phyloP scores from a whole-genome alignment of 1,140 invertebrate genomes.

The Oscheius sp. region DNA sequence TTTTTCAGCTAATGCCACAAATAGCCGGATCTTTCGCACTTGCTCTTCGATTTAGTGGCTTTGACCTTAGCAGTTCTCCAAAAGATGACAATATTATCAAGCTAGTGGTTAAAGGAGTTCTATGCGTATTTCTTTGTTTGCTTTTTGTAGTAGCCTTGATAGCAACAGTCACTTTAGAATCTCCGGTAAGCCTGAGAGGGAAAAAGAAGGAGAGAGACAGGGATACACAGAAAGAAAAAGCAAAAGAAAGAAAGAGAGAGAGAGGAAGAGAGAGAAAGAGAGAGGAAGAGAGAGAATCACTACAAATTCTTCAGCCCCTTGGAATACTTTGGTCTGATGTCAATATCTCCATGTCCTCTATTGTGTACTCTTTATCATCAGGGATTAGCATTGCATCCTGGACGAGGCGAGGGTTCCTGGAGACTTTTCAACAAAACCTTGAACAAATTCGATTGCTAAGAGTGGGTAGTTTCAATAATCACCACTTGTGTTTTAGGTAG shows the following conservation, averaged over 20 bases:
- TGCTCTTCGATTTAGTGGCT: not conserved
- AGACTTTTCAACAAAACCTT: not conserved
- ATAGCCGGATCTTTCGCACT: not conserved
- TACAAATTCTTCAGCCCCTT: not conserved
- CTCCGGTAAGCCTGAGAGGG: too few species aligned
- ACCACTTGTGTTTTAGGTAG: not conserved
- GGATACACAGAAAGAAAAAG: too few species aligned
- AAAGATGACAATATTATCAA: not conserved
- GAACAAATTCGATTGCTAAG: not conserved
- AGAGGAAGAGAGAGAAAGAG: too few species aligned
- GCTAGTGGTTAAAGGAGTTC: not conserved
- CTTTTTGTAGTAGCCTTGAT: not conserved
- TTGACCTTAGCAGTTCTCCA: not conserved
- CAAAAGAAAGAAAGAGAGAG: too few species aligned
- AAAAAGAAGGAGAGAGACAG: too few species aligned
- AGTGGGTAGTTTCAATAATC: not conserved
- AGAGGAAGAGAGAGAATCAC: too few species aligned
- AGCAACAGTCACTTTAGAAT: not conserved
- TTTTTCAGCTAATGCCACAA: too few species aligned
- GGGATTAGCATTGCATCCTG: not conserved
- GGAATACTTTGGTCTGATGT: not conserved
- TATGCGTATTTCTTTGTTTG: not conserved
- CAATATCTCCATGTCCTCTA: not conserved
- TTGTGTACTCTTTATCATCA: too few species aligned
- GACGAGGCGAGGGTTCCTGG: not conserved